Base-by-base conservation (phyloP, 2,888 invertebrate genomes). In the Nycteola revayana region DNA sequence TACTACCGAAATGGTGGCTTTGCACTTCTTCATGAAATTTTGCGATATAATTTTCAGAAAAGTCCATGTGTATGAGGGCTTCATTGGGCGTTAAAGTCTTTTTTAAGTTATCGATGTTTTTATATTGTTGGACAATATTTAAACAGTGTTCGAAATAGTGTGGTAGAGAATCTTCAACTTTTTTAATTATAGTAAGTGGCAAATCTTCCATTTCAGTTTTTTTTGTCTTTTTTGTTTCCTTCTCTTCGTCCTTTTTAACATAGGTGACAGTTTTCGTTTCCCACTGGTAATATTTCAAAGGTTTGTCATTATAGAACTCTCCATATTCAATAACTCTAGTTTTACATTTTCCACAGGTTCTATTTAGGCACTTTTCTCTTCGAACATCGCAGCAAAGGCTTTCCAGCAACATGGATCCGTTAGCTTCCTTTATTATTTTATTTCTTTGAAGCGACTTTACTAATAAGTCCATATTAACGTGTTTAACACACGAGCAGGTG, bases 301-400 rank as follows among this genome's bases (percentile, higher is more conserved):
- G 10, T 25, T 32, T 26, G 20, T 26, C 11, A 26, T 32, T 32
- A 11, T 21, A 9, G 20, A 32, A 32, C 21, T 32, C 27, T 27
- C 27, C 22, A 27, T 27, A 27, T 1, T 27, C 21, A 25, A 27
- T 23, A 26, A 27, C 32, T 27, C 22, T 32, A 4, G 20, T 26
- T 10, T 32, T 27, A 27, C 32, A 32, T 22, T 22, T 8, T 10
- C 14, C 9, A 32, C 32, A 32, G 17, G 32, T 27, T 27, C 27
- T 26, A 27, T 33, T 33, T 11, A 33, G 10, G 26, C 32, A 33
- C 21, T 27, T 26, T 27, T 32, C 32, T 27, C 21, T 32, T 27
- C 27, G 27, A 21, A 26, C 26, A 27, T 32, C 14, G 27, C 27
- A 27, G 21, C 32, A 33, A 18, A 33, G 22, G 22, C 32, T 27